A percentile compares a stretch with the other conserved stretches of the same genome.
Conservation (phyloP, 2,888 invertebrate genomes). For the Xanthia icteritia region DNA sequence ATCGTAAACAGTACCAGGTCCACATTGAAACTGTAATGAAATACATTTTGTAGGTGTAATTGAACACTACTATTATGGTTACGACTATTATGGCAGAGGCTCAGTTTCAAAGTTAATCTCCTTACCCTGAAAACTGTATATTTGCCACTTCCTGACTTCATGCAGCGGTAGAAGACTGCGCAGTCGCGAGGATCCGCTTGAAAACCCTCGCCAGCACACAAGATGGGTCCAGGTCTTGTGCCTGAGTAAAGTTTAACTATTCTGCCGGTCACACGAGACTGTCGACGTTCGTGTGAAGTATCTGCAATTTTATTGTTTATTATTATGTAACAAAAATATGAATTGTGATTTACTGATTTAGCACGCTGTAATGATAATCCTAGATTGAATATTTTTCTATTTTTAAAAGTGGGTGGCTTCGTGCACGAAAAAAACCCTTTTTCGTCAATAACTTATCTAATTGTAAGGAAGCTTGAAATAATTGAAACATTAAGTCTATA, state of each 20-base stretch:
- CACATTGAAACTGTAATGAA: slow-evolving; percentile 92
- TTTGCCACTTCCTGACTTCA: slow-evolving; percentile 90
- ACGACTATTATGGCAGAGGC: background rate
- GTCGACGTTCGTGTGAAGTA: slow-evolving; percentile 66
- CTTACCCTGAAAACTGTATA: slow-evolving; percentile 90
- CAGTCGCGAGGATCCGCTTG: slow-evolving; percentile 93
- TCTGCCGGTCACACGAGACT: slow-evolving; percentile 76
- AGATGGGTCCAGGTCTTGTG: slow-evolving; percentile 82
- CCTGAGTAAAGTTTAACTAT: slow-evolving; percentile 85
- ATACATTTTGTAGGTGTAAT: slow-evolving; percentile 12
- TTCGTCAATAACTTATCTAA: too few relatives aligned
- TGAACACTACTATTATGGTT: background rate
- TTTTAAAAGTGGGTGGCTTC: background rate
- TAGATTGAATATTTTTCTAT: background rate
- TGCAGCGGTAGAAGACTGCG: slow-evolving; percentile 93
- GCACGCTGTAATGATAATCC: too few relatives aligned
- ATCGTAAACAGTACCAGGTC: slow-evolving; percentile 94
- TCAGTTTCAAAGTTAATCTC: background rate
- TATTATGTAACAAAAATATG: background rate
- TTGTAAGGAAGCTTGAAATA: too few relatives aligned
- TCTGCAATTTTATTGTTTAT: slow-evolving; percentile 63
- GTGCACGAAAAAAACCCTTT: too few relatives aligned
- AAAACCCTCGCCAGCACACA: slow-evolving; percentile 93
- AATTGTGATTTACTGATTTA: background rate
- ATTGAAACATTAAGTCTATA: too few relatives aligned